phyloP scores from a whole-genome alignment of 2,888 invertebrate genomes.

The Anthoptus insignis region DNA sequence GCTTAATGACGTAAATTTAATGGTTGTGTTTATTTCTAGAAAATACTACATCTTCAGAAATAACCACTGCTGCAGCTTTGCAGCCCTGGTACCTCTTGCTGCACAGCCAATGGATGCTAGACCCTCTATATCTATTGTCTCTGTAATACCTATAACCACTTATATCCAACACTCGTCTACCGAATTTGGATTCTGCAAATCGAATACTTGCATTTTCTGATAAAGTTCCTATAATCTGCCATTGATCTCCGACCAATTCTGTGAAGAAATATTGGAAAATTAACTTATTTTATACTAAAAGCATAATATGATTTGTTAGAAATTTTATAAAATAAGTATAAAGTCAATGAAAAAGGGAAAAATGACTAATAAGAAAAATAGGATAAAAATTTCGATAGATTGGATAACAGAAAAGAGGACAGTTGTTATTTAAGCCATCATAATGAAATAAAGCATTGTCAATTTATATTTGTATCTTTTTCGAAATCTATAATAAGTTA shows the following conservation, averaged over 20 bases:
- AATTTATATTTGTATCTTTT: too few species aligned
- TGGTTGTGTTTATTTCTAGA: neutral
- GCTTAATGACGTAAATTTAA: neutral
- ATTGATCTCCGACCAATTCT: neutral
- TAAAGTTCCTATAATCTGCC: neutral
- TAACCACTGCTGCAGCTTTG: neutral
- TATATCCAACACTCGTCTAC: neutral
- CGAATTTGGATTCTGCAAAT: neutral
- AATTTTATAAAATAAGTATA: too few species aligned
- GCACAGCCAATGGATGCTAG: constrained; percentile 60
- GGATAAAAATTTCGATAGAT: too few species aligned
- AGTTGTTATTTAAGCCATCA: too few species aligned
- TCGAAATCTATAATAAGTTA: too few species aligned
- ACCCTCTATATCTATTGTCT: constrained; percentile 55
- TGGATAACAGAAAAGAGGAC: too few species aligned
- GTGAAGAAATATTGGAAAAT: neutral
- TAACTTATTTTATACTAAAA: neutral
- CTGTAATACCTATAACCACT: constrained; percentile 45
- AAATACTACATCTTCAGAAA: neutral
- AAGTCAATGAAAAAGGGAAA: too few species aligned
- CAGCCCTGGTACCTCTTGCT: constrained; percentile 42
- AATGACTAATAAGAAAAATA: too few species aligned
- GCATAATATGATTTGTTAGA: too few species aligned
- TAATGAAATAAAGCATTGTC: too few species aligned
- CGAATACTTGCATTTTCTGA: neutral